phyloP scores from a whole-genome alignment of 2,888 invertebrate genomes.

The Acronicta aceris region DNA sequence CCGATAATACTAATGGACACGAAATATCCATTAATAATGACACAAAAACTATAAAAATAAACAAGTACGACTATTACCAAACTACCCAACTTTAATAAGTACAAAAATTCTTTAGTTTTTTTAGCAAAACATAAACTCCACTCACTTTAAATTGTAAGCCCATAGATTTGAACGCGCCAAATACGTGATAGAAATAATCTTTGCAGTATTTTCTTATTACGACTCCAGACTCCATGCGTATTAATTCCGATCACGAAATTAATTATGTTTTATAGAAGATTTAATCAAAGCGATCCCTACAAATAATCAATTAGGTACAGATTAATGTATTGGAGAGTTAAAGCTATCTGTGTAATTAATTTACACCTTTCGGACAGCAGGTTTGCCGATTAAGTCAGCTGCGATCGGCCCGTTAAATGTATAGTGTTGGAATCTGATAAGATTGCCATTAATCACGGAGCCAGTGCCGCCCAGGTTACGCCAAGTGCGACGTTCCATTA shows the following conservation, averaged over 20 bases:
- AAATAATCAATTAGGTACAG: slow-evolving; percentile 73
- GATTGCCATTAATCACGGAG: slow-evolving; percentile 80
- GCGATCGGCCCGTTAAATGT: slow-evolving; percentile 73
- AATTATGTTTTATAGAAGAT: slow-evolving; percentile 60
- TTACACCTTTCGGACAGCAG: slow-evolving; percentile 75
- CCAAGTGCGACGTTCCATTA: slow-evolving; percentile 69
- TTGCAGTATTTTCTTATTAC: slow-evolving; percentile 32
- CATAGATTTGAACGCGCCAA: slow-evolving; percentile 42
- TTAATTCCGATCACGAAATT: slow-evolving; percentile 56
- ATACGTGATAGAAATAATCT: slow-evolving; percentile 36
- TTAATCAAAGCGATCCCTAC: slow-evolving; percentile 65
- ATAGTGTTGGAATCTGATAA: slow-evolving; percentile 79
- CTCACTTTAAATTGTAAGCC: slow-evolving; percentile 25
- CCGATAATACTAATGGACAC: slow-evolving; percentile 50
- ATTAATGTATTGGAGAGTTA: slow-evolving; percentile 74
- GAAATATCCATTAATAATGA: slow-evolving; percentile 45
- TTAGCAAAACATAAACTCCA: slow-evolving; percentile 14
- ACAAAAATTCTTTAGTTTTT: slow-evolving; percentile 13
- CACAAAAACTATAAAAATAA: slow-evolving; percentile 46
- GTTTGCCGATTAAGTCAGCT: slow-evolving; percentile 71
- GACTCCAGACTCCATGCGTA: slow-evolving; percentile 22
- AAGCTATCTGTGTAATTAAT: slow-evolving; percentile 80
- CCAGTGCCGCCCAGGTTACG: slow-evolving; percentile 64
- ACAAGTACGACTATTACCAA: slow-evolving; percentile 17
- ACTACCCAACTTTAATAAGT: slow-evolving; percentile 15